Percentiles rank a stretch among this genome's conserved stretches.
Conservation (phyloP, 53 echinoderm and acorn worm species). For the Zoroaster sp. region DNA sequence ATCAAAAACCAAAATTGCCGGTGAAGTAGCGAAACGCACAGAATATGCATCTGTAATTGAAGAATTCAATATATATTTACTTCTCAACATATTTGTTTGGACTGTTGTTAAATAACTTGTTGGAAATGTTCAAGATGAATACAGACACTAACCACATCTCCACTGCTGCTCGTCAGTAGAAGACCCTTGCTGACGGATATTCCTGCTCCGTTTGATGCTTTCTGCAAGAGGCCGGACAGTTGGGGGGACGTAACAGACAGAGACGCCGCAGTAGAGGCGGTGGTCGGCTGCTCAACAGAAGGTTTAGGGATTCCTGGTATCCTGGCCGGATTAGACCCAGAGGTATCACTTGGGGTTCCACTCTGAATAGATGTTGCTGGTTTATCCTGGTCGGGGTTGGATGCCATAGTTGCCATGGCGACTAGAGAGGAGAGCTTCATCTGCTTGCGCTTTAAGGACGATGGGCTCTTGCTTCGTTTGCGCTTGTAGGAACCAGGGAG, state of each 20-base stretch:
- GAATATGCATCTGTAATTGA: background rate
- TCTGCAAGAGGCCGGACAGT: slow-evolving; percentile 42
- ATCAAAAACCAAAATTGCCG: no score
- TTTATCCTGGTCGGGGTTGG: background rate
- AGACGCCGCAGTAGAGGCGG: background rate
- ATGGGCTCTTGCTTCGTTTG: slow-evolving; percentile 63
- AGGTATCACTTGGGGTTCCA: background rate
- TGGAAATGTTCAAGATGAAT: no score
- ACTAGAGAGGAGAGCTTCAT: slow-evolving; percentile 74
- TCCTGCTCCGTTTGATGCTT: background rate
- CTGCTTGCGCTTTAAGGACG: slow-evolving; percentile 67
- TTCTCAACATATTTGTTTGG: no score
- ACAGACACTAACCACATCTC: slow-evolving; percentile 45
- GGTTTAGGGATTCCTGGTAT: background rate
- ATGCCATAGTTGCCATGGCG: slow-evolving; percentile 49
- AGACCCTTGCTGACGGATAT: background rate
- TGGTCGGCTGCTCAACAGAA: background rate
- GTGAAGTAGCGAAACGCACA: no score
- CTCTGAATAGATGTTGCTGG: no score
- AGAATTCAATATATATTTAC: no score
- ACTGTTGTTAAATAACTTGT: no score
- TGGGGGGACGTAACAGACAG: slow-evolving; percentile 28
- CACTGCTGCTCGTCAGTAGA: background rate
- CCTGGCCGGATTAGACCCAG: background rate
- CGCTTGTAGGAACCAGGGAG: slow-evolving; percentile 46